Percentiles rank a stretch among this genome's conserved stretches.
Conservation (phyloP, 1,140 invertebrate genomes). For the Lycorma delicatula region DNA sequence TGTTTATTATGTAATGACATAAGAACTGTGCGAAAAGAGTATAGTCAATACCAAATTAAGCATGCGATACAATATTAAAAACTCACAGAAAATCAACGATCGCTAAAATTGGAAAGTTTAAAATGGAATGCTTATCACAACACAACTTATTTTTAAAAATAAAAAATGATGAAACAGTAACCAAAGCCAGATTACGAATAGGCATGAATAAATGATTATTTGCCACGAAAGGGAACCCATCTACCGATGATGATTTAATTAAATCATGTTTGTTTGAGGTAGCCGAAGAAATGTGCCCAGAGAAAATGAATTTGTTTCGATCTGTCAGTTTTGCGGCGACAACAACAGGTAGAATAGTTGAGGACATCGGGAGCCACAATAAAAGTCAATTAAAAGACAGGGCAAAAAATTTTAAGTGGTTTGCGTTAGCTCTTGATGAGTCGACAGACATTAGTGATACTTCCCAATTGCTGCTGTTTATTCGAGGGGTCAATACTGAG, state of each 20-base stretch:
- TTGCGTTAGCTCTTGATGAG: slow-evolving; percentile 34
- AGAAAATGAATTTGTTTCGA: slow-evolving; percentile 21
- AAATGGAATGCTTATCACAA: too few relatives aligned
- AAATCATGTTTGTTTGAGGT: slow-evolving; percentile 20
- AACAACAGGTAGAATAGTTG: slow-evolving; percentile 30
- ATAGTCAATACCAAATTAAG: too few relatives aligned
- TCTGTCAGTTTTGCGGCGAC: slow-evolving; percentile 25
- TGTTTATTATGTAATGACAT: too few relatives aligned
- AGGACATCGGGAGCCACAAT: slow-evolving; percentile 28
- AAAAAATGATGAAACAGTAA: too few relatives aligned
- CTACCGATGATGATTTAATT: slow-evolving; percentile 26
- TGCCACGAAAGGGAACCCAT: slow-evolving; percentile 27
- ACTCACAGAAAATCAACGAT: too few relatives aligned
- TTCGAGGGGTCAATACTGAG: slow-evolving; percentile 30
- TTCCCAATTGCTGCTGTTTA: slow-evolving; percentile 32
- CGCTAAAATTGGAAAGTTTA: too few relatives aligned
- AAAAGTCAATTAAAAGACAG: slow-evolving; percentile 25
- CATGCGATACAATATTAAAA: too few relatives aligned
- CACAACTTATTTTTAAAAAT: too few relatives aligned
- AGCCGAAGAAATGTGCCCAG: slow-evolving; percentile 25
- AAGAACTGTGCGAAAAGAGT: too few relatives aligned
- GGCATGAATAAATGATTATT: too few relatives aligned
- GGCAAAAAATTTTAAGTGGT: slow-evolving; percentile 29
- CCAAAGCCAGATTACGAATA: too few relatives aligned
- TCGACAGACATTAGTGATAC: slow-evolving; percentile 32